Evolutionary conservation across 2,113 vertebrate genomes (phyloP).

Genomic region (Lagenorhynchus albirostris): DNA sequence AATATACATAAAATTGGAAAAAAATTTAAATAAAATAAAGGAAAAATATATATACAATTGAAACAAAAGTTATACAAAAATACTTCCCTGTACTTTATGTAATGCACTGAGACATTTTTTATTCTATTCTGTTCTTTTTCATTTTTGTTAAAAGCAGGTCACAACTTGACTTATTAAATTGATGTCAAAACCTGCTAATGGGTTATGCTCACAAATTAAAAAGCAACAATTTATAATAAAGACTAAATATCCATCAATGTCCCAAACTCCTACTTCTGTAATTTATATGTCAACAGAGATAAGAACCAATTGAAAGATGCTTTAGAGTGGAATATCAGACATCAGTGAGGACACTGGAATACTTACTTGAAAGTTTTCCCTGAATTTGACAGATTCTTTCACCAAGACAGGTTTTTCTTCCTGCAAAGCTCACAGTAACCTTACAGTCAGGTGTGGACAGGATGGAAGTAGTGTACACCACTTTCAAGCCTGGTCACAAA

Average conservation of each 20-base stretch:
- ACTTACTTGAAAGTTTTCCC: background rate
- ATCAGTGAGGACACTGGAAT: background rate
- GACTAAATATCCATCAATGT: background rate
- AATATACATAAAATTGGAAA: background rate
- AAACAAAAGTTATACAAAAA: background rate
- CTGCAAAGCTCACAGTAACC: background rate
- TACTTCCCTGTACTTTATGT: background rate
- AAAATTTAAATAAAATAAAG: background rate
- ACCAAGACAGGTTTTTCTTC: background rate
- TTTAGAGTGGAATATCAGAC: background rate
- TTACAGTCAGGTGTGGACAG: background rate
- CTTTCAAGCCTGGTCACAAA: background rate
- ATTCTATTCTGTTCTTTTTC: background rate
- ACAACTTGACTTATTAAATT: background rate
- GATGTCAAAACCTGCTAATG: background rate
- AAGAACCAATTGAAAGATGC: background rate
- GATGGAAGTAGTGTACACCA: fast-evolving
- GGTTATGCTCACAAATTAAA: background rate
- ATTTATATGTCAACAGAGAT: background rate
- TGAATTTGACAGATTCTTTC: background rate
- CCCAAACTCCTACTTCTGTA: background rate
- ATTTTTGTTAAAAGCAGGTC: background rate
- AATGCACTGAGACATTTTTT: background rate
- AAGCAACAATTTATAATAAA: background rate
- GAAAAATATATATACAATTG: background rate